These are phyloP conservation scores for Eristalinus sepulchralis DNA, from an alignment of 2,888 invertebrate species.

Conservation along the genomic window DNA sequence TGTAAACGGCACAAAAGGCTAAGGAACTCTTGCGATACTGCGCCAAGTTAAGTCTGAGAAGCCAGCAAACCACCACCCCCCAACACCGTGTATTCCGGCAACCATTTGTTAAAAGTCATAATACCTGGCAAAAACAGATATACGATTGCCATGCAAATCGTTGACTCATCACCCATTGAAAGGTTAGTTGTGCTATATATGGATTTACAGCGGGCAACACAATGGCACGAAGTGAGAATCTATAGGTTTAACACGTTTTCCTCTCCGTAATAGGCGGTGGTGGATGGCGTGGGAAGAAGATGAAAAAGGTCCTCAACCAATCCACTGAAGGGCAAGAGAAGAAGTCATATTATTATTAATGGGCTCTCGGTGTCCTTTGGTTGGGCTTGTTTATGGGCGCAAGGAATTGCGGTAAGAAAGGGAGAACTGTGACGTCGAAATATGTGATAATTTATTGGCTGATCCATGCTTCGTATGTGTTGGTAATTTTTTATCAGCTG, in stretches of 20 bases:
- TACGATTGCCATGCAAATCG: conserved; percentile 60
- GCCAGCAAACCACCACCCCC: background rate
- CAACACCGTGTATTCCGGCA: background rate
- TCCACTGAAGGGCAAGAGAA: conserved; percentile 18
- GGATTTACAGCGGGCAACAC: conserved; percentile 5
- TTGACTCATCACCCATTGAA: conserved; percentile 44
- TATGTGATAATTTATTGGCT: conserved; percentile 32
- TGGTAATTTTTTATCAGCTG: background rate
- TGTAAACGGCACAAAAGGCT: conserved; percentile 11
- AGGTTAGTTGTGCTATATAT: conserved; percentile 31
- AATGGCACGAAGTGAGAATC: conserved; percentile 19
- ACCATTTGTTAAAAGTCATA: conserved; percentile 36
- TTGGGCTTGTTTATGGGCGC: conserved; percentile 15
- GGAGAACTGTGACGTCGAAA: conserved; percentile 6
- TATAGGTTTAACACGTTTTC: conserved; percentile 32
- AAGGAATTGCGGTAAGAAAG: conserved; percentile 13
- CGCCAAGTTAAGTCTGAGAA: background rate
- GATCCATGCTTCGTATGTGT: background rate
- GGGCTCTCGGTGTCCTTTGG: conserved; percentile 29
- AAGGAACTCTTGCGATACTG: conserved; percentile 9
- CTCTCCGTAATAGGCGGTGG: conserved; percentile 23
- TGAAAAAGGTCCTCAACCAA: conserved; percentile 28
- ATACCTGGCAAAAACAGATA: conserved; percentile 51
- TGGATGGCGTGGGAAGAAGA: conserved; percentile 5
- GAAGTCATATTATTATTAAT: conserved; percentile 53